A percentile compares a stretch with the other conserved stretches of the same genome.
These are phyloP conservation scores for Glyptemys insculpta DNA, from an alignment of 2,797 vertebrate genomes.

Conservation along the genomic window DNA sequence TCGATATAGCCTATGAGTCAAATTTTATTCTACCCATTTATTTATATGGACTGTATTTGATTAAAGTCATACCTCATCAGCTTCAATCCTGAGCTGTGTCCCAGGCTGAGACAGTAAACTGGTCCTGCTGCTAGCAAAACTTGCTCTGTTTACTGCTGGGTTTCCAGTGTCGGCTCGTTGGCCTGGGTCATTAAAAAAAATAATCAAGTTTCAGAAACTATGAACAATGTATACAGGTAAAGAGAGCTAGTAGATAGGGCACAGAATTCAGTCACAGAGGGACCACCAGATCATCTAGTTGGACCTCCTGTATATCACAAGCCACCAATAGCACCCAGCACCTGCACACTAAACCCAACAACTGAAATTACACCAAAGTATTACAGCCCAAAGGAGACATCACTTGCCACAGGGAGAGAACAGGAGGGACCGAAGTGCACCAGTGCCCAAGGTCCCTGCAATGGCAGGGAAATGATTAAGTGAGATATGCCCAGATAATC, in stretches of 20 bases:
- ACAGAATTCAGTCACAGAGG: background rate
- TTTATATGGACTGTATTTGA: background rate
- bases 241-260: background rate
- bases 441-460: background rate
- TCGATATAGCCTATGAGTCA: background rate
- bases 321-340: background rate
- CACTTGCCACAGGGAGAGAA: background rate
- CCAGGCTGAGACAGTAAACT: constrained; percentile 45
- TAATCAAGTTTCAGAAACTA: background rate
- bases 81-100: constrained; percentile 55
- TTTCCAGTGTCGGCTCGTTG: constrained; percentile 77
- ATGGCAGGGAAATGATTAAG: background rate
- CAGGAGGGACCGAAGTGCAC: background rate
- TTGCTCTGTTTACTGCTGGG: constrained; percentile 36
- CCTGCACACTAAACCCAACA: background rate
- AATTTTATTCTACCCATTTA: background rate
- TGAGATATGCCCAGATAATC: too few species aligned
- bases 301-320: background rate
- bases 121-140: constrained; percentile 45
- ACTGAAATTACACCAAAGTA: background rate
- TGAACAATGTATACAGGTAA: background rate
- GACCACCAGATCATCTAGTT: background rate
- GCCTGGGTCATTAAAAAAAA: background rate
- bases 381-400: background rate
- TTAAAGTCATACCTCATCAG: constrained; percentile 59